Evolutionary conservation across 1,140 invertebrate species (phyloP).

Genomic region (Sycophila sp.): DNA sequence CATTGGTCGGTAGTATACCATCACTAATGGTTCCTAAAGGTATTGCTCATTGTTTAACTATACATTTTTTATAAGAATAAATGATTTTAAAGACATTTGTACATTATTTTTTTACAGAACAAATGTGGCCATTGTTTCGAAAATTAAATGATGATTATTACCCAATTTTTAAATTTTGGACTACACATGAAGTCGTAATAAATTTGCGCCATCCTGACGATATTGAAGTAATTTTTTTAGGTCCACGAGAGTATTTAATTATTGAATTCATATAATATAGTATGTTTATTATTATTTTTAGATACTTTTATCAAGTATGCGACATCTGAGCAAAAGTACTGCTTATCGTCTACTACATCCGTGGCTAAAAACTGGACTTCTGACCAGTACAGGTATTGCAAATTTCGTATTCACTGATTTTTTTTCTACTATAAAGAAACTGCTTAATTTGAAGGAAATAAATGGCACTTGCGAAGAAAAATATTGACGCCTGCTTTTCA

Average conservation of each 20-base stretch:
- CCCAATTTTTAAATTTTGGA: constrained; percentile 47
- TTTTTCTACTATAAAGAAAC: neutral
- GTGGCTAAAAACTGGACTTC: constrained; percentile 80
- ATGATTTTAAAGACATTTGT: too few species aligned
- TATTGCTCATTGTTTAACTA: neutral
- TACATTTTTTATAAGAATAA: constrained; percentile 38
- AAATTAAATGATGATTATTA: constrained; percentile 40
- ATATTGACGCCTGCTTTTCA: constrained; percentile 91
- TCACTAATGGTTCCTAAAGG: constrained; percentile 6
- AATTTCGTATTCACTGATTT: constrained; percentile 7
- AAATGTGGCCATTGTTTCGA: constrained; percentile 41
- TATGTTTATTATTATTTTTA: neutral
- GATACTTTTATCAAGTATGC: constrained; percentile 66
- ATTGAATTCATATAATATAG: neutral
- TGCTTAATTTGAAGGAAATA: constrained; percentile 63
- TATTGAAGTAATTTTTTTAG: constrained; percentile 53
- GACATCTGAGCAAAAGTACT: constrained; percentile 77
- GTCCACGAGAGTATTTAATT: too few species aligned
- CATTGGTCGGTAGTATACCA: constrained; percentile 60
- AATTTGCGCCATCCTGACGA: constrained; percentile 58
- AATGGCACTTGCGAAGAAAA: constrained; percentile 80
- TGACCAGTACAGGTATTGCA: constrained; percentile 72
- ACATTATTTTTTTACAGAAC: constrained; percentile 33
- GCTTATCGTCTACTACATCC: constrained; percentile 78
- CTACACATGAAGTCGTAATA: constrained; percentile 43